Evolutionary conservation across 2,888 invertebrate genomes (phyloP), one percentile per base, ranked within the genome.

Genomic region (Calameuta filiformis): DNA sequence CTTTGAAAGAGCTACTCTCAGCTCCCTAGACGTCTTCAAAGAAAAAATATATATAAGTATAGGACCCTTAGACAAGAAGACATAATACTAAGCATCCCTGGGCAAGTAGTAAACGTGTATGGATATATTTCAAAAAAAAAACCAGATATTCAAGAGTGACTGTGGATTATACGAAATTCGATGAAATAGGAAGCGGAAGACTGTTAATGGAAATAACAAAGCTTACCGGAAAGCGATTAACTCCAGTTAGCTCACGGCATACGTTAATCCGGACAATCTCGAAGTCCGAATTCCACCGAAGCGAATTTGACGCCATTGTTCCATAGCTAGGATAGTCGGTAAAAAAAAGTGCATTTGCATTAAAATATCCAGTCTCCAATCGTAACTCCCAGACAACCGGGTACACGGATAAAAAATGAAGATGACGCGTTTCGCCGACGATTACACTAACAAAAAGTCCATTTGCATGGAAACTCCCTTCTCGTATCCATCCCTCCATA

Each of bases 211-310:
- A 56, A 56, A 56, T 56, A 9, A 9, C 23, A 23, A 56, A 56
- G 56, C 23, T 56, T 40, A 2, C 71, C 12, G 31, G 71, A 71
- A 71, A 71, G 31, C 71, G 71, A 71, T 71, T 23, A 34, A 71
- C 71, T 71, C 33, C 33, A n/a, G 33, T 33, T 34, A 31, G 71
- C 34, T 6, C 31, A 31, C 71, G 71, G 56, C 73, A 69, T 76
- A 75, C 83, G 82, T 85, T 85, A 85, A 85, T 85, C 84, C 84
- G 80, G 78, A 82, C 85, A 85, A 85, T 85, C 85, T 83, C 83
- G 78, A 85, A 80, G 79, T 76, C 15, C 76, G 81, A 83, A 84
- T 83, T 81, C 79, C 81, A 80, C 77, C 6, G 15, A 34, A 71
- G 31, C 31, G 71, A 31, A 31, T 71, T 34, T 12, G 31, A 33